Base-by-base conservation (phyloP, 2,888 invertebrate genomes). In the Entomobrya proxima region DNA sequence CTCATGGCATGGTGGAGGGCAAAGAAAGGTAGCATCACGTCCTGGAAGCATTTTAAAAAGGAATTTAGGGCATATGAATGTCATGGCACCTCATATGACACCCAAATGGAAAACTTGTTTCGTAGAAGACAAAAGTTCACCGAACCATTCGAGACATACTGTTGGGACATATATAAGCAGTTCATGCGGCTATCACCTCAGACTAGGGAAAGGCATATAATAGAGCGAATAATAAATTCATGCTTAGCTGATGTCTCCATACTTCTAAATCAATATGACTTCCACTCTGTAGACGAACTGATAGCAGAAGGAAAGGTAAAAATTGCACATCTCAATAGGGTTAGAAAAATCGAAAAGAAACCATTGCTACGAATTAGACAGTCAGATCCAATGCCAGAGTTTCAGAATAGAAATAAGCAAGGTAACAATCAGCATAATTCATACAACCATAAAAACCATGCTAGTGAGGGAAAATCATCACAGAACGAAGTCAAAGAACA, bases 81-180 rank as follows among this genome's bases (percentile, higher is more conserved):
- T n/a, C n/a, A n/a, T n/a, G n/a, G n/a, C n/a, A n/a, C n/a, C n/a
- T n/a, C n/a, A n/a, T n/a, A n/a, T n/a, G n/a, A n/a, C n/a, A n/a
- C n/a, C n/a, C n/a, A n/a, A 55, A 76, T n/a, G 76, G 55, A 37
- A 52, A 76, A 50, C 3, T 50, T 80, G 9, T 80, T 47, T 50
- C 37, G n/a, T 15, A 24, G 52, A 18, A 80, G 30, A 35, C 80
- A 80, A 69, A 67, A 67, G 18, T 69, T 80, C 7, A 47, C 32
- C 1, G 80, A 80, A 35, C 47, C 80, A 18, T 69, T 80, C 24
- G 80, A 80, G n/a, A n/a, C n/a, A n/a, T n/a, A n/a, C n/a, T n/a
- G n/a, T n/a, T n/a, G n/a, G n/a, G n/a, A n/a, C n/a, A n/a, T n/a
- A n/a, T n/a, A n/a, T n/a, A n/a, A n/a, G n/a, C n/a, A n/a, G n/a